Percentiles rank a stretch among this genome's conserved stretches.
phyloP scores from a whole-genome alignment of 1,140 invertebrate genomes.

The Leptopilina boulardi region DNA sequence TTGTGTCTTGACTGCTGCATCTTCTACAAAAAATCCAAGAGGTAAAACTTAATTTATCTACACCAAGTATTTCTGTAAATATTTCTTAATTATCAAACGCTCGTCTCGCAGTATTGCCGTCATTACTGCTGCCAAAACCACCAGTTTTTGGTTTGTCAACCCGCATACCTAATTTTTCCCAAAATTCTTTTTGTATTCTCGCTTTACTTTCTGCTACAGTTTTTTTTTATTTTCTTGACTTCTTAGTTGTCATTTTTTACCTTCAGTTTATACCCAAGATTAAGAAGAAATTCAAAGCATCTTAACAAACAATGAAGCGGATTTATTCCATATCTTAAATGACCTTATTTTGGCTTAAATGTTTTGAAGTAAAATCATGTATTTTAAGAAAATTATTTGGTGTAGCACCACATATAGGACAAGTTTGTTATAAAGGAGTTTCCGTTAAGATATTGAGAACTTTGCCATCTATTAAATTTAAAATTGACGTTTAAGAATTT shows the following conservation, averaged over 20 bases:
- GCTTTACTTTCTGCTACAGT: not conserved
- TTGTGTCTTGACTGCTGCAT: no score
- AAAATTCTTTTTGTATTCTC: conserved; percentile 10
- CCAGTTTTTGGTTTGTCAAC: conserved; percentile 13
- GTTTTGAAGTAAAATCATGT: not conserved
- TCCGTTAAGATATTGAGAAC: not conserved
- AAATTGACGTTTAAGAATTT: not conserved
- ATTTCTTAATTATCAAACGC: not conserved
- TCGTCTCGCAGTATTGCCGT: conserved; percentile 9
- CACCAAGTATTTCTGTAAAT: not conserved
- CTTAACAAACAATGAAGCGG: conserved; percentile 14
- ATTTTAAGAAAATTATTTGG: no score
- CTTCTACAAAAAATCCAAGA: no score
- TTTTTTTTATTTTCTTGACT: not conserved
- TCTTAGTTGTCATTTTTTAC: conserved; percentile 14
- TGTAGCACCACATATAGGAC: conserved; percentile 8
- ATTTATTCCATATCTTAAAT: conserved; percentile 21
- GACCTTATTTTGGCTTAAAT: not conserved
- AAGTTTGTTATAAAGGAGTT: not conserved
- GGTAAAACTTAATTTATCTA: not conserved
- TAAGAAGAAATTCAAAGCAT: conserved; percentile 30
- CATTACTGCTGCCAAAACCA: not conserved
- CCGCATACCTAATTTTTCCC: conserved; percentile 3
- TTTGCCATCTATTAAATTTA: conserved; percentile 30
- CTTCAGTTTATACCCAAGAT: conserved; percentile 20